phyloP scores from a whole-genome alignment of 37 sponge, comb jelly and placozoan genomes.

The Aplysina aerophoba region DNA sequence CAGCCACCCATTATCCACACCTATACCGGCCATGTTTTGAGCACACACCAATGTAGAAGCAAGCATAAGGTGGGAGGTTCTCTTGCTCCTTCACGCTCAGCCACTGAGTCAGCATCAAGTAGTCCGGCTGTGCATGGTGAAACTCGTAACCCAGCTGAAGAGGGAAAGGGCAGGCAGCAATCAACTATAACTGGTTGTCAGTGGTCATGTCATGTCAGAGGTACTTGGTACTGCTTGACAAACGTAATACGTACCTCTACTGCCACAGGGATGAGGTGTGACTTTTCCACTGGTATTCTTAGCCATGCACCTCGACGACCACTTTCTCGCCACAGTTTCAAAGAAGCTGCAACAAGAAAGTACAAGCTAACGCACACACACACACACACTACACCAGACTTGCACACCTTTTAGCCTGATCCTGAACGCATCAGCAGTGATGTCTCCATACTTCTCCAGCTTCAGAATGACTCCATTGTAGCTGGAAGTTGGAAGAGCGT shows the following conservation, averaged over 20 bases:
- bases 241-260: conserved; percentile 55
- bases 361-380: background rate
- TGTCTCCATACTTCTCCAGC: conserved; percentile 46
- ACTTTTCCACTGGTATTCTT: conserved; percentile 50
- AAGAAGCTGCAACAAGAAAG: conserved; percentile 41
- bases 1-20: too few relatives aligned
- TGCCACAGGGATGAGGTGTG: conserved; percentile 66
- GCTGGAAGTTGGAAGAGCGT: conserved; percentile 6
- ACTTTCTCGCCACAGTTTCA: conserved; percentile 58
- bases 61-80: conserved; percentile 79
- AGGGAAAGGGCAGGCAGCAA: background rate
- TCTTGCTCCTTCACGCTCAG: conserved; percentile 64
- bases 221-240: background rate
- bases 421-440: conserved; percentile 43
- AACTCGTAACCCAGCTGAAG: conserved; percentile 76
- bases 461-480: conserved; percentile 64
- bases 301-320: conserved; percentile 82
- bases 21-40: background rate
- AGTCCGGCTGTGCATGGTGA: conserved; percentile 77
- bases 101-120: conserved; percentile 82
- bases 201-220: background rate
- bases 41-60: conserved; percentile 70
- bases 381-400: background rate
- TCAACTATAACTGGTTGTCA: background rate
- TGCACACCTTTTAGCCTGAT: conserved; percentile 44